phyloP scores from a whole-genome alignment of 2,888 invertebrate genomes.

The Isoperla grammatica region DNA sequence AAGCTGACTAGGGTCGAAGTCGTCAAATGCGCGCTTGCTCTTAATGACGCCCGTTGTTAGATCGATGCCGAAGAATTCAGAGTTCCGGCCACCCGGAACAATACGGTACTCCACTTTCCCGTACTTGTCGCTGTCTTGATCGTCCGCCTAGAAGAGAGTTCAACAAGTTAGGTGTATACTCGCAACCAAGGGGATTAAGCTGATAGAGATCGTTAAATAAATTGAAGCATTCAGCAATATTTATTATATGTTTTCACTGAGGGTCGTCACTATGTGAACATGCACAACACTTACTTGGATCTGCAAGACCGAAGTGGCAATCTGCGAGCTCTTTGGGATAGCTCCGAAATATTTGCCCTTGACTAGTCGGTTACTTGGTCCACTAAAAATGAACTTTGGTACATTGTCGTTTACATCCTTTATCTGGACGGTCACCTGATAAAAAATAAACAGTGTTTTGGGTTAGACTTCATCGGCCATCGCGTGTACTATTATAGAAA shows the following conservation, averaged over 20 bases:
- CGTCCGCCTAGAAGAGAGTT: slow-evolving; percentile 58
- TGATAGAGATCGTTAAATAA: background rate
- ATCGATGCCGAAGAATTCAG: slow-evolving; percentile 68
- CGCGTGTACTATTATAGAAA: too few species aligned
- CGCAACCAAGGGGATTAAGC: too few species aligned
- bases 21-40: slow-evolving; percentile 67
- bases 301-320: slow-evolving; percentile 72
- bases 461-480: background rate
- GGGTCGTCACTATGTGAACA: too few species aligned
- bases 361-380: slow-evolving; percentile 53
- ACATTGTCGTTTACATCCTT: slow-evolving; percentile 85
- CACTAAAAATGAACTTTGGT: slow-evolving; percentile 73
- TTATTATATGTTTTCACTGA: too few species aligned
- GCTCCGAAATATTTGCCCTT: slow-evolving; percentile 64
- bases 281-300: slow-evolving; percentile 61
- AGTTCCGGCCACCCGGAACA: slow-evolving; percentile 41
- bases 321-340: slow-evolving; percentile 60
- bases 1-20: slow-evolving; percentile 53
- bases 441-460: background rate
- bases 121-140: slow-evolving; percentile 77
- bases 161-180: background rate
- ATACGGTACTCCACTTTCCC: slow-evolving; percentile 69
- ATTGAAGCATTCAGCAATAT: too few species aligned
- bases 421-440: slow-evolving; percentile 69
- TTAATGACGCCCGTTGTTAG: slow-evolving; percentile 68